These are phyloP conservation scores for Nettapus auritus DNA, from an alignment of 2,113 vertebrate species.

Conservation along the genomic window DNA sequence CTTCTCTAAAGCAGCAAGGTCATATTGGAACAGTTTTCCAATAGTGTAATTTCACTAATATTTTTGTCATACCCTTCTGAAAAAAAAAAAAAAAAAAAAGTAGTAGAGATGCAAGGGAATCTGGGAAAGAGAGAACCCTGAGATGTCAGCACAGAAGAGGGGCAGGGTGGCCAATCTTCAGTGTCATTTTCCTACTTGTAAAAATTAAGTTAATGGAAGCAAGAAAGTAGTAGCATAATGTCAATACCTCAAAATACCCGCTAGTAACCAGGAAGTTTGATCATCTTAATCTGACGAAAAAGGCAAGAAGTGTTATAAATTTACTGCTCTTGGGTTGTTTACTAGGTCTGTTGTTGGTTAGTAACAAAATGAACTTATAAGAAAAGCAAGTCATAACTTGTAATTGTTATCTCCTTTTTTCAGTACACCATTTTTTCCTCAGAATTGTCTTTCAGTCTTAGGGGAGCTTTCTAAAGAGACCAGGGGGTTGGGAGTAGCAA, in stretches of 20 bases:
- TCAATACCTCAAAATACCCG: not conserved
- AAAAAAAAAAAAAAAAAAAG: not conserved
- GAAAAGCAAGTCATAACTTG: not conserved
- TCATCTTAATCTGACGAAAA: not conserved
- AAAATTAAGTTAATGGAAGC: not conserved
- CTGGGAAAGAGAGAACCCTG: no score
- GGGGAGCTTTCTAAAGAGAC: not conserved
- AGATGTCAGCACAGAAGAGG: not conserved
- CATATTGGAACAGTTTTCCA: not conserved
- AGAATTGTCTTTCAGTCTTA: not conserved
- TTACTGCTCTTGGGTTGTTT: not conserved
- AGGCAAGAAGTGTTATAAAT: not conserved
- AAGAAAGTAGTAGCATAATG: not conserved
- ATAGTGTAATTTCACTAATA: not conserved
- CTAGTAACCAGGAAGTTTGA: not conserved
- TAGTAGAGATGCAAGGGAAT: not conserved
- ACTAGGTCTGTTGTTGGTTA: not conserved
- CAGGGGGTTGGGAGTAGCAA: not conserved
- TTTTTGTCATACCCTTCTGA: not conserved
- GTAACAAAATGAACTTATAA: not conserved
- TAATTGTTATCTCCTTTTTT: not conserved
- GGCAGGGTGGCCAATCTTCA: not conserved
- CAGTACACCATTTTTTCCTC: not conserved
- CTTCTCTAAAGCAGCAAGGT: not conserved
- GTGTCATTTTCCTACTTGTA: not conserved